phyloP scores from a whole-genome alignment of 2,113 vertebrate genomes.

The Tenebrosternarchus preto region DNA sequence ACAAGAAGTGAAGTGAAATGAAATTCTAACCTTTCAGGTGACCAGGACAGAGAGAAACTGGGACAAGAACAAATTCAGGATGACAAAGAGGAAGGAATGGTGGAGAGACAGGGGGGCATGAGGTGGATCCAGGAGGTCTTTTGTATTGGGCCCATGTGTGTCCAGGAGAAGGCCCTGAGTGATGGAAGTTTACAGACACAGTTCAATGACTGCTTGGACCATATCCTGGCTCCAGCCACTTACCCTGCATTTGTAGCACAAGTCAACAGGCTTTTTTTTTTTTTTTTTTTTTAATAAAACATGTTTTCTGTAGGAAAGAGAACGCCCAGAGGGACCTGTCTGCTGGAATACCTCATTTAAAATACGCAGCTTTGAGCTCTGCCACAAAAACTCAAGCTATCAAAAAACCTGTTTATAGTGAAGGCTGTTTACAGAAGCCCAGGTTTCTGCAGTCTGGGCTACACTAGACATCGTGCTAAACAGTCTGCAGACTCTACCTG shows the following conservation, averaged over 20 bases:
- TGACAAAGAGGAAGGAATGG: conserved; percentile 26
- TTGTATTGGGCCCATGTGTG: conserved; percentile 47
- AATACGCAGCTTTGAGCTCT: not conserved
- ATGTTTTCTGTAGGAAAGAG: not conserved
- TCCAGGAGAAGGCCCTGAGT: conserved; percentile 27
- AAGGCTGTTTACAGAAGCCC: conserved; percentile 4
- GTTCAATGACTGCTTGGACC: not conserved
- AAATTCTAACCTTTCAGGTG: conserved; percentile 14
- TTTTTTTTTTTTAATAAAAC: not conserved
- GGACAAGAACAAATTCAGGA: conserved; percentile 3
- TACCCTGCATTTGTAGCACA: not conserved
- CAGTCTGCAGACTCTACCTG: conserved; percentile 35
- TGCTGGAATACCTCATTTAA: not conserved
- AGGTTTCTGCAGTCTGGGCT: conserved; percentile 25
- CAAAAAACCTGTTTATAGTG: conserved; percentile 23
- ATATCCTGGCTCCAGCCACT: not conserved
- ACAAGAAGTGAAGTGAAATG: not conserved
- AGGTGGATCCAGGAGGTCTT: conserved; percentile 30
- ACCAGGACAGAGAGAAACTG: conserved; percentile 2
- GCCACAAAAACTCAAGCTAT: not conserved
- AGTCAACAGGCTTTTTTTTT: not conserved
- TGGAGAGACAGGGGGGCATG: not conserved
- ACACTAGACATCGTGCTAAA: no score
- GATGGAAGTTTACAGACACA: conserved; percentile 22
- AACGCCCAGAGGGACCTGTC: not conserved